A percentile compares a stretch with the other conserved stretches of the same genome.
Conservation (phyloP, 2,113 vertebrate genomes). For the Apus apus region DNA sequence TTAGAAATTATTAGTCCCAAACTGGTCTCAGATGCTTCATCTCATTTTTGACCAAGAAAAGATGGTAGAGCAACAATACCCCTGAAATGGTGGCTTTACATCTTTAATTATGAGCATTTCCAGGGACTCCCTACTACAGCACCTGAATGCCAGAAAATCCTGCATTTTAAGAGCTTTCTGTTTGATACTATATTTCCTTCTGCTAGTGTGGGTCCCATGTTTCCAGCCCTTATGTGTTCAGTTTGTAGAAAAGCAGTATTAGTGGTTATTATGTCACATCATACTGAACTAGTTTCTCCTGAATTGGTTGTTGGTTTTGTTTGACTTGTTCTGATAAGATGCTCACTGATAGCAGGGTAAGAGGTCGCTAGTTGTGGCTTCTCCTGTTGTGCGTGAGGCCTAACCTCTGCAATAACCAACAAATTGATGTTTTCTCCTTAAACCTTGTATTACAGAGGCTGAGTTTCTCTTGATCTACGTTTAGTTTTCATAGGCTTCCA, state of each 20-base stretch:
- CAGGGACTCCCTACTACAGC: neutral
- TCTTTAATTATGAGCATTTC: slow-evolving; percentile 36
- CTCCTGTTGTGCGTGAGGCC: neutral
- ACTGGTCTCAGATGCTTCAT: slow-evolving; percentile 2
- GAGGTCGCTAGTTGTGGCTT: neutral
- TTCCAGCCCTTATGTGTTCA: neutral
- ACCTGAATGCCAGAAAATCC: slow-evolving; percentile 5
- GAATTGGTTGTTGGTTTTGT: neutral
- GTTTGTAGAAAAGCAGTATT: neutral
- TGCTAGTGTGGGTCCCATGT: neutral
- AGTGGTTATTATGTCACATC: neutral
- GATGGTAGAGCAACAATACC: neutral
- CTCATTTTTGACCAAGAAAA: neutral
- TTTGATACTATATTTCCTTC: neutral
- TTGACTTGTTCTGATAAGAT: neutral
- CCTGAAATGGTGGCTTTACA: neutral
- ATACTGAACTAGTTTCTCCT: neutral
- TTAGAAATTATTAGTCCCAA: slow-evolving; percentile 43
- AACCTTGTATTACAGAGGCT: neutral
- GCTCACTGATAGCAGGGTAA: neutral
- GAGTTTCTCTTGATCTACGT: neutral
- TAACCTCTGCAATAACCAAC: neutral
- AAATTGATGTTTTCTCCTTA: neutral
- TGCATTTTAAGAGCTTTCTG: neutral
- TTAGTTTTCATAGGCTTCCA: neutral